A percentile compares a stretch with the other conserved stretches of the same genome.
Evolutionary conservation across 2,888 invertebrate species (phyloP).

Genomic region (Metopia argyrocephala): DNA sequence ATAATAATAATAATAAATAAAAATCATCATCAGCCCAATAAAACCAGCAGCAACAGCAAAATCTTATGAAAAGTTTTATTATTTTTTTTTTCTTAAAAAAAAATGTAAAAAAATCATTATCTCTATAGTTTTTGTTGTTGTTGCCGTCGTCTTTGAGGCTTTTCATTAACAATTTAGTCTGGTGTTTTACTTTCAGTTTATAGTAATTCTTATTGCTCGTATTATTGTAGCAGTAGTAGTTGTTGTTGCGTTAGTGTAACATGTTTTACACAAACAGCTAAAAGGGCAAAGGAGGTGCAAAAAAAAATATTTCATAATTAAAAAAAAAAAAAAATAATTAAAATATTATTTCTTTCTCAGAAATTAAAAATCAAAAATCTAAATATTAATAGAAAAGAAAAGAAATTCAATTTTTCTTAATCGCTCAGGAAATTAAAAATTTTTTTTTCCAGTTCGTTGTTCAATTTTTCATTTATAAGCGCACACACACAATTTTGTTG

Average conservation of each 20-base stretch:
- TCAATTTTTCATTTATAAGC: too few species aligned
- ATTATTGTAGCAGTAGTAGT: not conserved
- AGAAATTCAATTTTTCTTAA: not conserved
- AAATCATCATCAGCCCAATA: constrained; percentile 39
- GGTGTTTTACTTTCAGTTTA: not conserved
- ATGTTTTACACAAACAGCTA: not conserved
- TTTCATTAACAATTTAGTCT: constrained; percentile 46
- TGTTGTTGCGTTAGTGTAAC: not conserved
- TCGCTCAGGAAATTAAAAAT: not conserved
- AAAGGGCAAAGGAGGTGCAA: not conserved
- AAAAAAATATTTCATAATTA: constrained; percentile 48
- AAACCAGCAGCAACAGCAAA: constrained; percentile 32
- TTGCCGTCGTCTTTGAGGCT: constrained; percentile 1
- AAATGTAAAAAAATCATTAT: constrained; percentile 43
- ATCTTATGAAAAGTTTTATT: constrained; percentile 42
- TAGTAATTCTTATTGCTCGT: not conserved
- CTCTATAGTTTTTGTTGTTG: constrained; percentile 23
- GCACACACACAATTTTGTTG: too few species aligned
- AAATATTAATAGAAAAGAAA: too few species aligned
- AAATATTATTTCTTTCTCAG: constrained; percentile 3
- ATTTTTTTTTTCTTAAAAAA: not conserved
- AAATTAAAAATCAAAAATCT: not conserved
- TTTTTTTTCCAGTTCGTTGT: not conserved
- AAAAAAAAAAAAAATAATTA: constrained; percentile 19
- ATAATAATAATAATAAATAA: constrained; percentile 31